Percentiles rank a stretch among this genome's conserved stretches.
Conservation (phyloP, 1,140 invertebrate species). For the Popillia japonica region DNA sequence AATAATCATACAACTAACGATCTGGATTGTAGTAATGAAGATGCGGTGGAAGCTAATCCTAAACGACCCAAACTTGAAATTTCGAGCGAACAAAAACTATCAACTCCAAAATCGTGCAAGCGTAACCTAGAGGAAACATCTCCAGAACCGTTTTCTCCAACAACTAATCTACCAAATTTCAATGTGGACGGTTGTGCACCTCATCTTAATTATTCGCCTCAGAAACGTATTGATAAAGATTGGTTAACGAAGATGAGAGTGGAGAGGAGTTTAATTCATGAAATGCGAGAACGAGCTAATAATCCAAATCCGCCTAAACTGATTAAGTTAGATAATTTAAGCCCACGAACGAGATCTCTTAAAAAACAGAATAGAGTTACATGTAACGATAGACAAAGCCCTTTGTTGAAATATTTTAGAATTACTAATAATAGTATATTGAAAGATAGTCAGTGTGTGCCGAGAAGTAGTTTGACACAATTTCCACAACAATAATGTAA, state of each 20-base stretch:
- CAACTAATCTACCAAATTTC: constrained; percentile 76
- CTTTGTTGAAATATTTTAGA: constrained; percentile 54
- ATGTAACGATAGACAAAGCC: constrained; percentile 44
- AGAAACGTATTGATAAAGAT: constrained; percentile 71
- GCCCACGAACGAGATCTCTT: neutral
- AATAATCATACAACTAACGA: too few relatives aligned
- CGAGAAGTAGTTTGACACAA: constrained; percentile 6
- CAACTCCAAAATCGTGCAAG: neutral
- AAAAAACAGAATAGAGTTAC: neutral
- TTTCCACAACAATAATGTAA: neutral
- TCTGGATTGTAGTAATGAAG: neutral
- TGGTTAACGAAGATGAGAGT: constrained; percentile 76
- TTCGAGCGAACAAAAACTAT: neutral
- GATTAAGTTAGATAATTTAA: constrained; percentile 17
- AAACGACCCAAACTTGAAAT: neutral
- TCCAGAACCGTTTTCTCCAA: constrained; percentile 19
- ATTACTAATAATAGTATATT: constrained; percentile 40
- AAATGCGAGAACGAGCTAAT: constrained; percentile 46
- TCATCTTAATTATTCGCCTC: constrained; percentile 75
- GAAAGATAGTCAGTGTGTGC: constrained; percentile 32
- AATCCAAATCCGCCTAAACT: neutral
- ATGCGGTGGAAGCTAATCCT: neutral
- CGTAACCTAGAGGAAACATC: neutral
- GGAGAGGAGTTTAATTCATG: constrained; percentile 61
- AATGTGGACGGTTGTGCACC: constrained; percentile 78